Conservation (phyloP, 2,113 vertebrate species). For the Galeopterus variegatus region DNA sequence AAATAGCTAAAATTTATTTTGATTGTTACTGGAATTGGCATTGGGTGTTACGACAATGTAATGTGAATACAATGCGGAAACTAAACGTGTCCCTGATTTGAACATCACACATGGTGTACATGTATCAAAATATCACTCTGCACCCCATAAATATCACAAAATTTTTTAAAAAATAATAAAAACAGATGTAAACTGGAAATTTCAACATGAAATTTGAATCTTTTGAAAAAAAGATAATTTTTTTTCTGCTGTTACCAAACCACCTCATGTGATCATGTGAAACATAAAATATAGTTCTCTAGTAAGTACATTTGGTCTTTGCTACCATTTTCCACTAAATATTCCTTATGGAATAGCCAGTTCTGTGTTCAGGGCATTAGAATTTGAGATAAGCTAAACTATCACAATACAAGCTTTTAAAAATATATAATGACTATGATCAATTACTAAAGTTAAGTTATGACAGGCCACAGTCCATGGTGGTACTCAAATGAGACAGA, state of each 20-base stretch:
- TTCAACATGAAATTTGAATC: neutral
- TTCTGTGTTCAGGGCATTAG: conserved; percentile 19
- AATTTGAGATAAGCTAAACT: neutral
- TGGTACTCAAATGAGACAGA: neutral
- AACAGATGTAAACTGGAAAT: neutral
- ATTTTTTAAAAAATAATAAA: neutral
- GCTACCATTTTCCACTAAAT: neutral
- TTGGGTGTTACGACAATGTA: neutral
- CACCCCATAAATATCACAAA: no score
- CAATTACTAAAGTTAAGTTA: neutral
- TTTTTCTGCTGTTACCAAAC: neutral
- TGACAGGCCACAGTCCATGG: neutral
- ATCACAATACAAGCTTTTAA: neutral
- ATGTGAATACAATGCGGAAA: neutral
- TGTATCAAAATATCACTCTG: no score
- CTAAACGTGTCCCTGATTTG: neutral
- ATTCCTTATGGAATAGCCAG: neutral
- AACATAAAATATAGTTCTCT: neutral
- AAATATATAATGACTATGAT: neutral
- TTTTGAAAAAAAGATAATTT: neutral
- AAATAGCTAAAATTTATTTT: conserved; percentile 33
- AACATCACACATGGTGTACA: no score
- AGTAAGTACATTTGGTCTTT: neutral
- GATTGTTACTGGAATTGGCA: neutral
- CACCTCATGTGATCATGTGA: neutral